phyloP scores from a whole-genome alignment of 53 echinoderm and acorn worm species.

The Crossaster papposus region DNA sequence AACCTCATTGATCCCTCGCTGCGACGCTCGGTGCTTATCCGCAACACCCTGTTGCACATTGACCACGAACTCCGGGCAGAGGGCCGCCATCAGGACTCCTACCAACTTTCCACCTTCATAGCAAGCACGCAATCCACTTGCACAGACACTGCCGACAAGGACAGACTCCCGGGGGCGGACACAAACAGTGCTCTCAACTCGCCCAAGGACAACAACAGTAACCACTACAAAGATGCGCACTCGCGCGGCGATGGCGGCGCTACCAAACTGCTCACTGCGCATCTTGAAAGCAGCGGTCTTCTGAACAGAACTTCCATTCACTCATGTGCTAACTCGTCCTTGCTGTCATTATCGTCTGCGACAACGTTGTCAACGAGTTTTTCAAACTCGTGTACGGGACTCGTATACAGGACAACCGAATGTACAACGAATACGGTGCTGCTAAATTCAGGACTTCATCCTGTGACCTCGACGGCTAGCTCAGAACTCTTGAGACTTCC shows the following conservation, averaged over 20 bases:
- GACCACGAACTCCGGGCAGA: constrained; percentile 83
- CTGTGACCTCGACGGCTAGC: constrained; percentile 8
- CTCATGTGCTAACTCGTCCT: constrained; percentile 44
- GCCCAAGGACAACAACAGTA: constrained; percentile 39
- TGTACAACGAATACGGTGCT: constrained; percentile 20
- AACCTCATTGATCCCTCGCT: constrained; percentile 83
- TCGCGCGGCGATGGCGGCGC: constrained; percentile 34
- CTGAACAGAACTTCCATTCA: constrained; percentile 48
- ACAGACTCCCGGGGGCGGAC: constrained; percentile 66
- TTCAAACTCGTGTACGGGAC: constrained; percentile 13
- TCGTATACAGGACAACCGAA: constrained; percentile 19
- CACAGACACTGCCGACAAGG: constrained; percentile 75
- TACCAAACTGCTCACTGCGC: constrained; percentile 48
- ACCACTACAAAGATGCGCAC: constrained; percentile 35
- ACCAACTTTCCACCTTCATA: constrained; percentile 73
- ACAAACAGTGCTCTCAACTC: constrained; percentile 49
- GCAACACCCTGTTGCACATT: constrained; percentile 92
- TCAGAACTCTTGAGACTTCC: constrained; percentile 42
- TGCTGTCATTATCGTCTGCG: constrained; percentile 24
- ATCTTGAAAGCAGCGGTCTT: constrained; percentile 31
- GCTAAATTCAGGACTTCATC: constrained; percentile 23
- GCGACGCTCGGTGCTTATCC: constrained; percentile 90
- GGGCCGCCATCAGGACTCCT: constrained; percentile 79
- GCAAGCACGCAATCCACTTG: constrained; percentile 71
- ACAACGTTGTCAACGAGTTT: constrained; percentile 3